Percentiles rank a stretch among this genome's conserved stretches.
phyloP scores from a whole-genome alignment of 2,797 vertebrate species.

The Anolis apletophallus region DNA sequence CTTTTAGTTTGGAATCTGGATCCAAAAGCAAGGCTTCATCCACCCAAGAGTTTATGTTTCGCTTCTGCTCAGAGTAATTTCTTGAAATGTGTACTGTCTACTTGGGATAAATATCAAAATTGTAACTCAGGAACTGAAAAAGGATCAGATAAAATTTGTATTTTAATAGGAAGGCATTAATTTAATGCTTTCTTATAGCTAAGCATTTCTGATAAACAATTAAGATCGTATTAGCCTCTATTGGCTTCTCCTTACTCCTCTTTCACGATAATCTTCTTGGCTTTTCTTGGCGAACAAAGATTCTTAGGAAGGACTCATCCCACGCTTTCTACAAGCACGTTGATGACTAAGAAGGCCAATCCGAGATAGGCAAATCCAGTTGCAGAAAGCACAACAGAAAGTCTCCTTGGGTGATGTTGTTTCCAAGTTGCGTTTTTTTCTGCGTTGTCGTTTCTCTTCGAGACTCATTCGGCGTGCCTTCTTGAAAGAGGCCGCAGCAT shows the following conservation, averaged over 20 bases:
- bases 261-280: too few species aligned
- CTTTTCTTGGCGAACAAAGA: too few species aligned
- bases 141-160: background rate
- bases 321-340: too few species aligned
- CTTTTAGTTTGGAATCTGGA: background rate
- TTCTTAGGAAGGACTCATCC: too few species aligned
- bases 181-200: background rate
- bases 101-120: background rate
- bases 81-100: background rate
- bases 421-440: too few species aligned
- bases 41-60: background rate
- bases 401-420: too few species aligned
- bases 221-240: background rate
- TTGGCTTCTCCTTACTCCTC: background rate
- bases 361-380: too few species aligned
- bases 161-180: background rate
- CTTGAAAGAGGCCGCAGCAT: too few species aligned
- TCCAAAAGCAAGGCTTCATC: background rate
- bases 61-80: background rate
- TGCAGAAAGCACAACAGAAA: too few species aligned
- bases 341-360: too few species aligned
- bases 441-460: too few species aligned
- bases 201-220: background rate
- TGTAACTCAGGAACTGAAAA: background rate
- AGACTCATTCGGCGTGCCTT: too few species aligned